Conservation (phyloP, 2,113 vertebrate species). For the Ibidorhyncha struthersii region DNA sequence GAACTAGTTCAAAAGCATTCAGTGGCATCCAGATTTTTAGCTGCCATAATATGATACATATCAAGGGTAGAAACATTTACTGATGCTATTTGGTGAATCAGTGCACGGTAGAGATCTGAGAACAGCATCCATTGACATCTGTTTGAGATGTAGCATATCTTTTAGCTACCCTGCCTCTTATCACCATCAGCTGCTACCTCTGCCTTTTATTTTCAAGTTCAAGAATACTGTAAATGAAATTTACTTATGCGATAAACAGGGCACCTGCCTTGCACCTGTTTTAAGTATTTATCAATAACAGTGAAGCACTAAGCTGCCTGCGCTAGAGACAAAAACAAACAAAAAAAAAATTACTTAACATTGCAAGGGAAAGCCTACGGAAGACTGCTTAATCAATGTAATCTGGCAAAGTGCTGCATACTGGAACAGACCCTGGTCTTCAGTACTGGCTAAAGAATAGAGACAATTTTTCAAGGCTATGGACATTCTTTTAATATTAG, state of each 20-base stretch:
- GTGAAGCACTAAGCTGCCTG: not conserved
- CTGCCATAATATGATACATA: not conserved
- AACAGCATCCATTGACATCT: not conserved
- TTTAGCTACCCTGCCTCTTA: not conserved
- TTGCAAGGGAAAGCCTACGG: not conserved
- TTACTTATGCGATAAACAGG: not conserved
- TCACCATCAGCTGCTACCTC: not conserved
- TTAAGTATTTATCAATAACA: not conserved
- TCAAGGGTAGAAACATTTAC: not conserved
- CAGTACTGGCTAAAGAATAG: not conserved
- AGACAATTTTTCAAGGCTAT: slow-evolving; percentile 32
- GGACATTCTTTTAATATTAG: slow-evolving; percentile 4
- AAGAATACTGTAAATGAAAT: not conserved
- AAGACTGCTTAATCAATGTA: not conserved
- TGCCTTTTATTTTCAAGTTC: not conserved
- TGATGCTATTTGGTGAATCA: not conserved
- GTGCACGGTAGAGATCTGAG: not conserved
- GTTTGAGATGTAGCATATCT: not conserved
- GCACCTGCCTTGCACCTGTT: not conserved
- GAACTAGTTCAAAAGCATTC: not conserved
- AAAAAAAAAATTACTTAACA: not conserved
- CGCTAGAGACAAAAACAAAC: not conserved
- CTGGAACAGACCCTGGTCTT: not conserved
- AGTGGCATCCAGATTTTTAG: not conserved
- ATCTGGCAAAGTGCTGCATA: not conserved